Percentiles rank a stretch among this genome's conserved stretches.
Conservation (phyloP, 2,888 invertebrate species). For the Torymus texanus region DNA sequence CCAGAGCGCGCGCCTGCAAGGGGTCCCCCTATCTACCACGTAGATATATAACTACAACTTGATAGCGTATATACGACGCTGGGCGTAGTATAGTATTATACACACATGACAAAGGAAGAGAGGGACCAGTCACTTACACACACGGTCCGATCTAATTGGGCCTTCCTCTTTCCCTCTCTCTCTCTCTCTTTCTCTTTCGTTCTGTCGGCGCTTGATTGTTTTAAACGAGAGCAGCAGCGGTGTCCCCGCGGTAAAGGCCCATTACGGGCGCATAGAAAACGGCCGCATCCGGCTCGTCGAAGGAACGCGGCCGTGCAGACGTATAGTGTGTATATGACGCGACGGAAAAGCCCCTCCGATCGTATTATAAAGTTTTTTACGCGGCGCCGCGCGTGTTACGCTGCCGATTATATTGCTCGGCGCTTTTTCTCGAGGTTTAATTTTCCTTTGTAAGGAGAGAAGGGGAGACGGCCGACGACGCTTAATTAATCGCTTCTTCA, state of each 20-base stretch:
- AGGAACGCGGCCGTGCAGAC: not conserved
- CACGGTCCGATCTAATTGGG: conserved; percentile 64
- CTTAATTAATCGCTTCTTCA: no score
- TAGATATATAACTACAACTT: not conserved
- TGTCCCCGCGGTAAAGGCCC: conserved; percentile 67
- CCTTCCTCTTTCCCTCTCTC: conserved; percentile 70
- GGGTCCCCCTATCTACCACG: not conserved
- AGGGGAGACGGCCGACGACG: no score
- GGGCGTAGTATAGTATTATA: not conserved
- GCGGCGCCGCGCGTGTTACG: no score
- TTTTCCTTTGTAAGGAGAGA: no score
- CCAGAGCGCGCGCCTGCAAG: conserved; percentile 1
- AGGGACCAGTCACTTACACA: not conserved
- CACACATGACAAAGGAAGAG: not conserved
- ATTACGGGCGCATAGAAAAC: conserved; percentile 60
- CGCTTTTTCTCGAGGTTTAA: no score
- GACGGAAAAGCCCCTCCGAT: conserved; percentile 2
- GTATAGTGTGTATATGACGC: not conserved
- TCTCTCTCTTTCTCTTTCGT: not conserved
- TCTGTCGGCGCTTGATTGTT: conserved; percentile 67
- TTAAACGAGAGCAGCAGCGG: conserved; percentile 72
- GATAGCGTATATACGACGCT: not conserved
- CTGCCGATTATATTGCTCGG: no score
- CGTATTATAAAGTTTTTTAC: no score
- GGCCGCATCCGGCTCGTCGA: conserved; percentile 66